Conservation (phyloP, 37 sponge, comb jelly and placozoan species). For the Agelas oroides region DNA sequence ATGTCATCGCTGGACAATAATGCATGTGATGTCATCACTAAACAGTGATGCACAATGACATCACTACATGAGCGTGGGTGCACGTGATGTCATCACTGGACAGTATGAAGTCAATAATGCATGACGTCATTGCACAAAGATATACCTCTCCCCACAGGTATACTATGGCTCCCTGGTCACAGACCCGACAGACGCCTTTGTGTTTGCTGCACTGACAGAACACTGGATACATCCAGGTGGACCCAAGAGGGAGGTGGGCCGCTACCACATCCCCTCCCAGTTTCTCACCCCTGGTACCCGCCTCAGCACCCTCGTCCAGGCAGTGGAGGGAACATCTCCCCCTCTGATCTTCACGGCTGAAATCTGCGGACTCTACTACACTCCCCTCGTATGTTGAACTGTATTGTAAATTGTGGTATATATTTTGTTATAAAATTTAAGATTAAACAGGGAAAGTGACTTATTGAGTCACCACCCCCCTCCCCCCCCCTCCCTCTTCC, state of each 20-base stretch:
- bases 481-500: no score
- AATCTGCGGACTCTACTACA: conserved; percentile 73
- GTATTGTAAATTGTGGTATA: no score
- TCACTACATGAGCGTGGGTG: no score
- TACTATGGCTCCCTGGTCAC: conserved; percentile 73
- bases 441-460: no score
- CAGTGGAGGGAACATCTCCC: conserved; percentile 63
- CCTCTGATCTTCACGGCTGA: conserved; percentile 71
- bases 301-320: conserved; percentile 41
- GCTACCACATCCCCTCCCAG: conserved; percentile 65
- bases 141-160: conserved; percentile 58
- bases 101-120: no score
- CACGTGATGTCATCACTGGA: no score
- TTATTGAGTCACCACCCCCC: no score
- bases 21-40: background rate
- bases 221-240: conserved; percentile 80
- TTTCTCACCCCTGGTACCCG: conserved; percentile 66
- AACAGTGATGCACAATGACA: no score
- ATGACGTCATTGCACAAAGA: no score
- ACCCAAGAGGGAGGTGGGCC: conserved; percentile 56
- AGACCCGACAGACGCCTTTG: conserved; percentile 20
- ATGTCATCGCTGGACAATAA: background rate
- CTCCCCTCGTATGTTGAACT: conserved; percentile 65
- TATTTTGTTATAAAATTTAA: no score
- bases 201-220: conserved; percentile 62